Percentiles rank a stretch among this genome's conserved stretches.
phyloP scores from a whole-genome alignment of 1,140 invertebrate species.

The Drosophila pseudoobscura region DNA sequence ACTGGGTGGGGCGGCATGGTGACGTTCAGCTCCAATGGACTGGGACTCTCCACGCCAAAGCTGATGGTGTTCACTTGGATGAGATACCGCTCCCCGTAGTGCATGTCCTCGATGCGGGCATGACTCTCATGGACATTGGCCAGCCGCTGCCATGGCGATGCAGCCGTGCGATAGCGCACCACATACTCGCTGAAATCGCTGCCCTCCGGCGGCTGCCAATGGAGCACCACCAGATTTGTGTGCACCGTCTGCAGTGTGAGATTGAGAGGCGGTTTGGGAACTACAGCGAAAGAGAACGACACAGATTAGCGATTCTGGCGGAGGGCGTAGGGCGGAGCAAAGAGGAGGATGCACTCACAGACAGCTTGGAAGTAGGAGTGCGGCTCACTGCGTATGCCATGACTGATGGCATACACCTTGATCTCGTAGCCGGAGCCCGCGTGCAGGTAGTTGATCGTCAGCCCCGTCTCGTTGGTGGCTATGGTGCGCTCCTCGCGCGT shows the following conservation, averaged over 20 bases:
- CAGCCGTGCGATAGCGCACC: slow-evolving; percentile 91
- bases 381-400: slow-evolving; percentile 92
- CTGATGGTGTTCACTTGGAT: slow-evolving; percentile 94
- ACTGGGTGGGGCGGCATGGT: slow-evolving; percentile 94
- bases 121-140: slow-evolving; percentile 87
- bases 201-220: slow-evolving; percentile 90
- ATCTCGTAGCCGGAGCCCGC: slow-evolving; percentile 95
- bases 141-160: slow-evolving; percentile 87
- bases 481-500: slow-evolving; percentile 86
- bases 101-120: slow-evolving; percentile 93
- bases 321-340: too few relatives aligned
- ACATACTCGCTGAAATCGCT: slow-evolving; percentile 91
- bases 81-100: slow-evolving; percentile 93
- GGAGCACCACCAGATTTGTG: slow-evolving; percentile 91
- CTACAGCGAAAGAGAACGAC: slow-evolving; percentile 79
- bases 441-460: slow-evolving; percentile 90
- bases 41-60: slow-evolving; percentile 90
- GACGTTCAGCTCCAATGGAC: slow-evolving; percentile 90
- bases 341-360: slow-evolving; percentile 86
- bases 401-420: slow-evolving; percentile 94
- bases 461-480: slow-evolving; percentile 89
- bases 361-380: slow-evolving; percentile 95
- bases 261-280: slow-evolving; percentile 92
- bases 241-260: slow-evolving; percentile 91
- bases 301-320: not conserved